These are phyloP conservation scores for Meloidogyne floridensis DNA, from an alignment of 1,140 invertebrate species.

Conservation along the genomic window DNA sequence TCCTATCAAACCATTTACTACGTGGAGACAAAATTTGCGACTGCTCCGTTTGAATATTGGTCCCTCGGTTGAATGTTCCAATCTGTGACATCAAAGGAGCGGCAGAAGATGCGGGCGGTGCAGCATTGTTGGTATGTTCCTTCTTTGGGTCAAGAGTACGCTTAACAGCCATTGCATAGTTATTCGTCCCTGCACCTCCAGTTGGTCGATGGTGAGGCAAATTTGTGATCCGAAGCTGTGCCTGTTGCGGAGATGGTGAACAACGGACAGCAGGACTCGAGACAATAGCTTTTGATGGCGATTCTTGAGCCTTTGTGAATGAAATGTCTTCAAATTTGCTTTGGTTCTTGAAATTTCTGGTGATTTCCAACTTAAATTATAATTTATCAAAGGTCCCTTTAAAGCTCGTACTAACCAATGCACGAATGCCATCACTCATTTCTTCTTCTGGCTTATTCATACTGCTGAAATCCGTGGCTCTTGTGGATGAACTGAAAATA, in stretches of 20 bases:
- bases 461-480: not conserved
- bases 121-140: not conserved
- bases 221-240: not conserved
- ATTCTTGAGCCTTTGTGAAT: not conserved
- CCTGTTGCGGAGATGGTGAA: not conserved
- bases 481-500: not conserved
- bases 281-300: not conserved
- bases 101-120: not conserved
- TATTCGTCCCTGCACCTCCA: not conserved
- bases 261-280: not conserved
- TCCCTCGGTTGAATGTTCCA: not conserved
- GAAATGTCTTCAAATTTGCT: constrained; percentile 7
- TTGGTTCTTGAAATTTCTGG: constrained; percentile 3
- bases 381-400: not conserved
- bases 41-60: not conserved
- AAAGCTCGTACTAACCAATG: not conserved
- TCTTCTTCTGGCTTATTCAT: constrained; percentile 8
- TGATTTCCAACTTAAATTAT: not conserved
- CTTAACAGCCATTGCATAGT: constrained; percentile 6
- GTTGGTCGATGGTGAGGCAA: not conserved
- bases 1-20: not conserved
- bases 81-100: not conserved
- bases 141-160: not conserved
- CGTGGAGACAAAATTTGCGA: not conserved
- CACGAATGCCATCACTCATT: not conserved